A percentile compares a stretch with the other conserved stretches of the same genome.
These are phyloP conservation scores for Eupithecia dodoneata DNA, from an alignment of 2,888 invertebrate species.

Conservation along the genomic window DNA sequence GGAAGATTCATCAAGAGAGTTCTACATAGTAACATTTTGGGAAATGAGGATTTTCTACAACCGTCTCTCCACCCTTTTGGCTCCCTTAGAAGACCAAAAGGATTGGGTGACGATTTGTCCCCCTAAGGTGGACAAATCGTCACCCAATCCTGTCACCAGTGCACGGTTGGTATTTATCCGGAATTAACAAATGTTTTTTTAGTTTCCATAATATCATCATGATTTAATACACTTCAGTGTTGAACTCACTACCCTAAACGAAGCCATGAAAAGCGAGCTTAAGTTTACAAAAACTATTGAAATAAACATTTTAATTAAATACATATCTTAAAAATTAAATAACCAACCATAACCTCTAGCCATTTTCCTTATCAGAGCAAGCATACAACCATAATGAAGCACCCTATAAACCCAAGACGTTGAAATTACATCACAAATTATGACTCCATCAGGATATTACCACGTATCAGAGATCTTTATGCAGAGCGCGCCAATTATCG, in stretches of 20 bases:
- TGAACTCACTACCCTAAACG: not conserved
- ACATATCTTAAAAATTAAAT: not conserved
- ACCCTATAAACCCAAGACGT: conserved; percentile 26
- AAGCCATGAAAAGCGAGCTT: not conserved
- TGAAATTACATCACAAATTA: conserved; percentile 30
- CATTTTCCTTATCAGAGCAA: conserved; percentile 8
- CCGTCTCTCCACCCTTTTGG: too few species aligned
- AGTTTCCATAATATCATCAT: too few species aligned
- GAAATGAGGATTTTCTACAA: too few species aligned
- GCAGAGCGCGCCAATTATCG: conserved; percentile 37
- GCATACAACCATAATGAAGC: conserved; percentile 6
- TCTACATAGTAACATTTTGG: too few species aligned
- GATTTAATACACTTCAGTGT: too few species aligned
- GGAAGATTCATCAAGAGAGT: too few species aligned
- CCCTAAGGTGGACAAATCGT: too few species aligned
- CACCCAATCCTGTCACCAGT: too few species aligned
- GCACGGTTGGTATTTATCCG: too few species aligned
- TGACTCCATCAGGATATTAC: conserved; percentile 27
- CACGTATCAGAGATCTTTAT: conserved; percentile 32
- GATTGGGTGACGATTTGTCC: too few species aligned
- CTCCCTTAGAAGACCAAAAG: too few species aligned
- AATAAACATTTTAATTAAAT: not conserved
- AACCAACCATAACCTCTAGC: not conserved
- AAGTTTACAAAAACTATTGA: not conserved
- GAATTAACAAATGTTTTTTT: too few species aligned